Base-by-base conservation (phyloP, 2,888 invertebrate genomes). In the Callosobruchus maculatus region DNA sequence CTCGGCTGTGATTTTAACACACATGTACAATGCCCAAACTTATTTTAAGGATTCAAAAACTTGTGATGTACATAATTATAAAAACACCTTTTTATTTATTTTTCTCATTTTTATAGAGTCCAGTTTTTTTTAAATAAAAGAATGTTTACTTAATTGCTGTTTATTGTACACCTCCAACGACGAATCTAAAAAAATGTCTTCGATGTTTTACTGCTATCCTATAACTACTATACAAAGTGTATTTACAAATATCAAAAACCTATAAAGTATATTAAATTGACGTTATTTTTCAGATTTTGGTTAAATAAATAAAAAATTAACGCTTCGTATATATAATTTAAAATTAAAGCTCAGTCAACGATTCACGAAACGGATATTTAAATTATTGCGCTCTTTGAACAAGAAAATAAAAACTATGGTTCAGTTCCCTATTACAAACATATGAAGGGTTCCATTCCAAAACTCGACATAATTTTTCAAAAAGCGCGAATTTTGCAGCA, bases 1-100 rank as follows among this genome's bases (percentile, higher is more conserved):
- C 80, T 85, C 18, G 77, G 80, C 67, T 85, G 85, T 75, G 73
- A 73, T 66, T 74, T 76, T 9, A 74, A 80, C 67, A 77, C 75
- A 71, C 78, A 78, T 71, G 70, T 76, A 21, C 78, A 77, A 73
- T 84, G 85, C 72, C 68, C 68, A 73, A 74, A 76, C 74, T 75
- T 79, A 69, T 76, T 80, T 75, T 80, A 76, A 75, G 20, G 0
- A 67, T 71, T 67, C 21, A 22, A 22, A 68, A 3, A 21, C 68
- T 68, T 68, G 68, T 68, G 68, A 68, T 68, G 68, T 68, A 68
- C 68, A 4, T n/a, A n/a, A n/a, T n/a, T 68, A 68, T 21, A 68
- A 68, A 18, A 49, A 13, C 49, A 49, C 49, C 13, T 49, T 18
- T 49, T 49, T 49, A 49, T 49, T 49, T 49, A 49, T 49, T 49